A percentile compares a stretch with the other conserved stretches of the same genome.
These are phyloP conservation scores for Dione vanillae DNA, from an alignment of 2,888 invertebrate species.

Conservation along the genomic window DNA sequence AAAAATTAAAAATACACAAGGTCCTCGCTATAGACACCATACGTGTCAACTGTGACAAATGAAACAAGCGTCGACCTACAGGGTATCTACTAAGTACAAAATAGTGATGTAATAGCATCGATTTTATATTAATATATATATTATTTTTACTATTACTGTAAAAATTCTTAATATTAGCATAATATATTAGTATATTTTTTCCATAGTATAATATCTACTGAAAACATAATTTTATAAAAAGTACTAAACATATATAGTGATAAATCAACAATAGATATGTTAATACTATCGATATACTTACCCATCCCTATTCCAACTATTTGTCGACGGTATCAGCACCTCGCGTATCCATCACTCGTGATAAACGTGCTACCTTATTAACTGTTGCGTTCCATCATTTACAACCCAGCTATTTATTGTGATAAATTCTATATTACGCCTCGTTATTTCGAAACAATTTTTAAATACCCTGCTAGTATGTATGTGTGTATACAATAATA, in stretches of 20 bases:
- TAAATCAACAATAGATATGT: neutral
- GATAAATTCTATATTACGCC: slow-evolving; percentile 27
- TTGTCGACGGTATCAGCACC: slow-evolving; percentile 70
- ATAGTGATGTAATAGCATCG: slow-evolving; percentile 58
- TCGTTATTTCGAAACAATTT: slow-evolving; percentile 4
- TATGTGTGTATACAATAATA: neutral
- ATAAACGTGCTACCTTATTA: slow-evolving; percentile 78
- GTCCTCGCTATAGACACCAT: slow-evolving; percentile 36
- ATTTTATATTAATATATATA: slow-evolving; percentile 32
- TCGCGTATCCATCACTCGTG: slow-evolving; percentile 76
- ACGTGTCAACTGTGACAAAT: slow-evolving; percentile 70
- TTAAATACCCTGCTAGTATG: neutral
- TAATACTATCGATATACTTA: slow-evolving; percentile 10
- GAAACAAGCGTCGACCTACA: slow-evolving; percentile 67
- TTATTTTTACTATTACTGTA: no score
- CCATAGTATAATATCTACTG: neutral
- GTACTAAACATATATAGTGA: neutral
- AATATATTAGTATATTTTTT: no score
- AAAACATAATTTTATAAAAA: neutral
- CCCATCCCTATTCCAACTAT: slow-evolving; percentile 61
- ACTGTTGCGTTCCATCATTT: slow-evolving; percentile 64
- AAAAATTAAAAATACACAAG: slow-evolving; percentile 26
- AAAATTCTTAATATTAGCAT: no score
- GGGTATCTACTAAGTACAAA: slow-evolving; percentile 60
- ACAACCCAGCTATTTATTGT: slow-evolving; percentile 47